Percentiles rank a stretch among this genome's conserved stretches.
These are phyloP conservation scores for Bergia puertoricense DNA, from an alignment of 92 coral and sea anemone species.

Conservation along the genomic window DNA sequence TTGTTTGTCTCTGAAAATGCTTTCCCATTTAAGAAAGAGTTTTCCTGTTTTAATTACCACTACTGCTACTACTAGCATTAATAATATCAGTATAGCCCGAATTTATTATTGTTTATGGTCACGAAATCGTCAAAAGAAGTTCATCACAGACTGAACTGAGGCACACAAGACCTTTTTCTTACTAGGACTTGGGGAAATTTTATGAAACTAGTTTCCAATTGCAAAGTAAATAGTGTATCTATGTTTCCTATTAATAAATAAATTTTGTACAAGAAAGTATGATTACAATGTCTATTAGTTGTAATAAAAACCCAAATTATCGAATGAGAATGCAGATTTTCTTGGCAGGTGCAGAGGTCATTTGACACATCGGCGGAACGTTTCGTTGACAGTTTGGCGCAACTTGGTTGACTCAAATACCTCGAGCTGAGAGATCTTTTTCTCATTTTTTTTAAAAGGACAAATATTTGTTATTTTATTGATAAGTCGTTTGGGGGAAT, in stretches of 20 bases:
- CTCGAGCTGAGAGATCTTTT: not conserved
- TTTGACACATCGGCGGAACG: not conserved
- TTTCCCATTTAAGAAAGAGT: not conserved
- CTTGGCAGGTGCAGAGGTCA: not conserved
- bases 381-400: not conserved
- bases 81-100: not conserved
- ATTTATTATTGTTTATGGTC: not conserved
- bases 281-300: not conserved
- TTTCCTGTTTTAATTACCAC: not conserved
- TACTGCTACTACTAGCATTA: not conserved
- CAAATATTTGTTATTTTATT: not conserved
- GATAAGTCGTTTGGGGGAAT: not conserved
- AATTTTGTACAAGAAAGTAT: not conserved
- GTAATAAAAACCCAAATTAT: not conserved
- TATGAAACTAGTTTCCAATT: not conserved
- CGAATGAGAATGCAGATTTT: not conserved
- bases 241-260: constrained; percentile 6
- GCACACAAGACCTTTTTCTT: not conserved
- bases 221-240: not conserved
- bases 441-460: not conserved
- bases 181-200: not conserved
- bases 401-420: not conserved
- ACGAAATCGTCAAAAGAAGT: not conserved
- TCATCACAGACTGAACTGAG: not conserved
- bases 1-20: not conserved